Evolutionary conservation across 2,797 vertebrate species (phyloP).

Genomic region (Gymnoscopelus braueri): DNA sequence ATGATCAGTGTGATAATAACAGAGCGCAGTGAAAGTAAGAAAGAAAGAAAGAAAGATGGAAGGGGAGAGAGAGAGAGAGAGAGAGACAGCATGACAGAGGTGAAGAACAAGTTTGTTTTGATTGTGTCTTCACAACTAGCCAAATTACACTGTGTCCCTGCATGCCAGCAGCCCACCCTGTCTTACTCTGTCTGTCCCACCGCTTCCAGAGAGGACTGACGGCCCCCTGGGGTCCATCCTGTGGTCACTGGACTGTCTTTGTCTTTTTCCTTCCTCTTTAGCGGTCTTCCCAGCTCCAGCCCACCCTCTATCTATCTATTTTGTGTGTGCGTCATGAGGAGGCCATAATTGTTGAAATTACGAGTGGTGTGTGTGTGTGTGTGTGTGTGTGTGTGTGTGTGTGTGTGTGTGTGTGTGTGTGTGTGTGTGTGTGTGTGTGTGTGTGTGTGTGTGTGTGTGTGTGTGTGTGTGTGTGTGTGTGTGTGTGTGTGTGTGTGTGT

Average conservation of each 20-base stretch:
- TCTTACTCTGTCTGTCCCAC: conserved; percentile 9
- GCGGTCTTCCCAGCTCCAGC: not conserved
- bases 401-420: not conserved
- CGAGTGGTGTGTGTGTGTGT: not conserved
- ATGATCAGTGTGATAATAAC: conserved; percentile 77
- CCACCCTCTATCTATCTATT: not conserved
- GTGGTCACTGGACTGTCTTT: not conserved
- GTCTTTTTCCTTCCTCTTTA: not conserved
- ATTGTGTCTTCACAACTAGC: conserved; percentile 33
- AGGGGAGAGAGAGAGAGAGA: conserved; percentile 7
- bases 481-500: not conserved
- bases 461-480: not conserved
- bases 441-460: conserved; percentile 1
- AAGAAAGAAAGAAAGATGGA: conserved; percentile 1
- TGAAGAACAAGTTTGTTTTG: conserved; percentile 47
- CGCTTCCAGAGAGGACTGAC: not conserved
- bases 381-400: too few species aligned
- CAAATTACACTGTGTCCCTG: conserved; percentile 27
- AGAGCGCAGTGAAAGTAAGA: conserved; percentile 69
- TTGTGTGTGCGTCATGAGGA: not conserved
- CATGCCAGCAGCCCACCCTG: not conserved
- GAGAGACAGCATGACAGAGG: conserved; percentile 42
- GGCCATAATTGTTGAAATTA: conserved; percentile 4
- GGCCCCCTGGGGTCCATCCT: conserved; percentile 1
- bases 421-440: conserved; percentile 1